Percentiles rank a stretch among this genome's conserved stretches.
Evolutionary conservation across 2,113 vertebrate genomes (phyloP).

Genomic region (Callocephalon fimbriatum): DNA sequence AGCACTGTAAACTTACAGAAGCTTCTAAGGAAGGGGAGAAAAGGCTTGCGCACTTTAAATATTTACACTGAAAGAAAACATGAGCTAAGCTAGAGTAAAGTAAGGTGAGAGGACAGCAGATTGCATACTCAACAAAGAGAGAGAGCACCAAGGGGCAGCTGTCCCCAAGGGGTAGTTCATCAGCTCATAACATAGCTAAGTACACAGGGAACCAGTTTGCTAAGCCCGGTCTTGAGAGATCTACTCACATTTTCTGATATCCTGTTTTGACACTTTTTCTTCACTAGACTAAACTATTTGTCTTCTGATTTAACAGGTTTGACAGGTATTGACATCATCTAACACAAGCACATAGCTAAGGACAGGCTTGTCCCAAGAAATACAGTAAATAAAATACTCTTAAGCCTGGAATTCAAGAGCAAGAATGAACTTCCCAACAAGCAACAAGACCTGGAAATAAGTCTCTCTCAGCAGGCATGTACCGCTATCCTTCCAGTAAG

Average conservation of each 20-base stretch:
- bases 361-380: not conserved
- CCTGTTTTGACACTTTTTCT: not conserved
- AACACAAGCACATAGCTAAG: not conserved
- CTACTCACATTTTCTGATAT: not conserved
- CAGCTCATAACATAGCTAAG: not conserved
- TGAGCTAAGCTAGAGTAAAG: not conserved
- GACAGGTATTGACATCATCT: not conserved
- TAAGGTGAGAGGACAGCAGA: not conserved
- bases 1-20: not conserved
- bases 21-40: not conserved
- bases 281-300: not conserved
- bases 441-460: not conserved
- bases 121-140: not conserved
- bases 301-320: not conserved
- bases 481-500: not conserved
- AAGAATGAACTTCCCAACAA: not conserved
- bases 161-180: not conserved
- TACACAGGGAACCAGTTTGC: not conserved
- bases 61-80: not conserved
- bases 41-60: not conserved
- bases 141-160: not conserved
- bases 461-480: not conserved
- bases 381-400: not conserved
- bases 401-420: not conserved
- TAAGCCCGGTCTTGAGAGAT: fast-evolving